These are phyloP conservation scores for Cryptocephalus moraei DNA, from an alignment of 2,888 invertebrate genomes.

Conservation along the genomic window DNA sequence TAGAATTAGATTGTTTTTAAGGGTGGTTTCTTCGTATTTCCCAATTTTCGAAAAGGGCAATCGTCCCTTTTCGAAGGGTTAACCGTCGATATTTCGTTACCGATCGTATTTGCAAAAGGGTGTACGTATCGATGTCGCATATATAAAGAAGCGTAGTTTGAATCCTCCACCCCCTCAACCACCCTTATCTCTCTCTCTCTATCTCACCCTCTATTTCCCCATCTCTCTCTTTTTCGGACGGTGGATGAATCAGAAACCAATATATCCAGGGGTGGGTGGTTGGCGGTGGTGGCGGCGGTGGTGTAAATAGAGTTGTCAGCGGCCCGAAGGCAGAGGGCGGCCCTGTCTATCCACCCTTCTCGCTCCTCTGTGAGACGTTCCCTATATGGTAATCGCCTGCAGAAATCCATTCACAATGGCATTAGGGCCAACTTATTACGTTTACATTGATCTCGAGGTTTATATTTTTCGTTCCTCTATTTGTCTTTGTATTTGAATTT, in stretches of 20 bases:
- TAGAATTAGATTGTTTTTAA: no score
- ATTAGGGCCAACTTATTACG: slow-evolving; percentile 41
- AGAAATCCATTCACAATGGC: slow-evolving; percentile 40
- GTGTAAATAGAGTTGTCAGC: slow-evolving; percentile 27
- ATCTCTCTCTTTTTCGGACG: slow-evolving; percentile 32
- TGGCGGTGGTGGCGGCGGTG: slow-evolving; percentile 16
- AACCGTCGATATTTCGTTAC: no score
- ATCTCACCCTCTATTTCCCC: slow-evolving; percentile 27
- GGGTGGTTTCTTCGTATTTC: no score
- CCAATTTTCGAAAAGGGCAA: no score
- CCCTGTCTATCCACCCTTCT: slow-evolving; percentile 16
- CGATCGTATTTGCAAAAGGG: no score
- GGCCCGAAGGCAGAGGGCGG: slow-evolving; percentile 28
- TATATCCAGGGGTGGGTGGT: slow-evolving; percentile 30
- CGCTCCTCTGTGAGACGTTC: slow-evolving; percentile 31
- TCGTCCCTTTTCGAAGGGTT: no score
- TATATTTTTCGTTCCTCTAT: slow-evolving; percentile 39
- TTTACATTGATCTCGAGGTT: slow-evolving; percentile 42
- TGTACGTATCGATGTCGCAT: no score
- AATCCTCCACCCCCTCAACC: no score
- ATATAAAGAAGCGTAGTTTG: no score
- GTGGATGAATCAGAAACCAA: slow-evolving; percentile 39
- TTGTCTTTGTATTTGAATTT: slow-evolving; percentile 41
- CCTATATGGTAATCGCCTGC: slow-evolving; percentile 38
- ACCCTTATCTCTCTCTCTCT: no score